Base-by-base conservation (phyloP, 1,140 invertebrate species). In the Bombus confusus region DNA sequence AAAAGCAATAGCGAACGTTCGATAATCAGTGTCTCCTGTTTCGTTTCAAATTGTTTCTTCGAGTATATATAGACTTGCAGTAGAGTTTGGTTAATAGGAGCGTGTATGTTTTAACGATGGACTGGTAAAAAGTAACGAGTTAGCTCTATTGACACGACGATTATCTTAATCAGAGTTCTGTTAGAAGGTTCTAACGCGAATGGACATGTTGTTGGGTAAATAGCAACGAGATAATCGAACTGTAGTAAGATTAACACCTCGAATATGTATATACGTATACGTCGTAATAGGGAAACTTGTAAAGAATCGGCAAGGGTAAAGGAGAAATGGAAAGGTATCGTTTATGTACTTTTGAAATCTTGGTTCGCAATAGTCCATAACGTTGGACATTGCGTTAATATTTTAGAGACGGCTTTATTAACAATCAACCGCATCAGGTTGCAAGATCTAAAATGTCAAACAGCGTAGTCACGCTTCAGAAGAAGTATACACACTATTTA, bases 401-500 rank as follows among this genome's bases (percentile, higher is more conserved):
- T 52, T 5, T 28, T 18, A 15, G n/a, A 34, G 75, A 59, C 75
- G 57, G 75, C 28, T 77, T 71, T 71, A 31, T 43, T 69, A 78
- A 79, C 82, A 79, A 84, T 84, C 37, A n/a, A 34, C 25, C 64
- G 28, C 66, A 72, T 85, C 68, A 52, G 31, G 18, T 62, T n/a
- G 77, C 57, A 3, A 28, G 69, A 80, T 52, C 31, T 52, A 6
- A 66, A 85, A 74, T 73, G 83, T 80, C 69, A 73, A 85, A 41
- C 57, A 64, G 31, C 52, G 34, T 59, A 64, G 78, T 80, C 83
- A 80, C 78, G 83, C 69, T 66, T 37, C 83, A 57, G 57, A 66
- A 57, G 77, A 41, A 73, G 47, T 73, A 68, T 37, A 80, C 31
- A 31, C 76, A 57, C 34, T 80, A 37, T 85, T 74, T 81, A 81